These are phyloP conservation scores for Embiotoca jacksoni DNA, from an alignment of 2,113 vertebrate species.

Conservation along the genomic window DNA sequence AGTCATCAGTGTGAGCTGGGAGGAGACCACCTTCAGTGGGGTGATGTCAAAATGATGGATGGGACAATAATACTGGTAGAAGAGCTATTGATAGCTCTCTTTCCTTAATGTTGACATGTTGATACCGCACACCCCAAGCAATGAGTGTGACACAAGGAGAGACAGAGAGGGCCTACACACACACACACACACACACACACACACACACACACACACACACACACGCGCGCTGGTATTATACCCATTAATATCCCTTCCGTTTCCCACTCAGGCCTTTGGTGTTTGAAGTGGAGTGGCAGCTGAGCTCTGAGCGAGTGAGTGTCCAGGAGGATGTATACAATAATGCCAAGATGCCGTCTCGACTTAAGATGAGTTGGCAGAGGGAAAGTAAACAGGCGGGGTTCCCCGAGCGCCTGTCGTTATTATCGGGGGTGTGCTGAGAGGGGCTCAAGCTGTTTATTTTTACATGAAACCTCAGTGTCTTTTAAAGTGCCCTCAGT, in stretches of 20 bases:
- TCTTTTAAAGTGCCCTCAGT: conserved; percentile 55
- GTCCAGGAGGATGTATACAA: conserved; percentile 68
- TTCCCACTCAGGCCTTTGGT: conserved; percentile 53
- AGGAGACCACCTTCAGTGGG: conserved; percentile 67
- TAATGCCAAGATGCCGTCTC: conserved; percentile 53
- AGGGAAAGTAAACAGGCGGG: conserved; percentile 66
- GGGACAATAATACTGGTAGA: conserved; percentile 68
- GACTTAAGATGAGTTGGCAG: conserved; percentile 66
- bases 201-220: conserved; percentile 12
- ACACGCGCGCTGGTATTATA: conserved; percentile 52
- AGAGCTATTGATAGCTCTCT: conserved; percentile 70
- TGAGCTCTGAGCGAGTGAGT: conserved; percentile 64
- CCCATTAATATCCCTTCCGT: conserved; percentile 63
- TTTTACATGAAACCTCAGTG: conserved; percentile 57
- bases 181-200: conserved; percentile 24
- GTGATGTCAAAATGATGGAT: conserved; percentile 73
- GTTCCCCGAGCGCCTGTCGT: conserved; percentile 55
- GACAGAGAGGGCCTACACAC: neutral
- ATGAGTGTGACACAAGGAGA: conserved; percentile 29
- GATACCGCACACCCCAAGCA: conserved; percentile 44
- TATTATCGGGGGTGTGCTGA: conserved; percentile 56
- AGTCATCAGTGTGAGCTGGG: conserved; percentile 59
- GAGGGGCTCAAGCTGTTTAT: conserved; percentile 61
- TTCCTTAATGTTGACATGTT: conserved; percentile 59
- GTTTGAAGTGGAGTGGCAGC: conserved; percentile 72